Base-by-base conservation (phyloP, 2,113 vertebrate species). In the Pelmatolapia mariae region DNA sequence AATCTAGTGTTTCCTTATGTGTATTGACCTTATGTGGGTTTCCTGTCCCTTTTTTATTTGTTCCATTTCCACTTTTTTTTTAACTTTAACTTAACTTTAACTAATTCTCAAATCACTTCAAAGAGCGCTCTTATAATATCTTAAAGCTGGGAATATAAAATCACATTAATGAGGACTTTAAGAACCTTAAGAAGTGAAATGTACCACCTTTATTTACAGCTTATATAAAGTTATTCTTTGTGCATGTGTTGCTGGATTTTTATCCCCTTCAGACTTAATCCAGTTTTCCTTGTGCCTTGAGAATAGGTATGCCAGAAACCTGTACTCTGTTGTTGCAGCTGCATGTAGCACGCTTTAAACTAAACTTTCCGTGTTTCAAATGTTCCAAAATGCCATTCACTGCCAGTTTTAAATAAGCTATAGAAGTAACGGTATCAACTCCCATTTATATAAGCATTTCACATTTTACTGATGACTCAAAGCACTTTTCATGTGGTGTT, bases 51-150 rank as follows among this genome's bases (percentile, higher is more conserved):
- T 82, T 66, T 50, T 82, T 52, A 7, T 82, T 66, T 66, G 5
- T 82, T 82, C 40, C 43, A 82, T 66, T 66, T 66, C 40, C 16
- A 29, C 15, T 31, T 76, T 19, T 5, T 3, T 24, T 31, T 66
- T 16, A 1, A 73, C 68, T 43, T 81, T 45, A 31, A 59, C 38
- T 45, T 45, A 13, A 66, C 33, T 13, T 66, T 66, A 22, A 38
- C 24, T 10, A 40, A 73, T 73, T 73, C 15, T 47, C 22, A 79
- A 31, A 79, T n/a, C 24, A 81, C 13, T 5, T 83, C 40, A 26
- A 45, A 45, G 40, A 45, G 6, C 0, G 4, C 43, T 1, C 24
- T 29, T 76, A 19, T 76, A 31, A 31, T 13, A 50, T 52, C 4
- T 31, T 12, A 78, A 31, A 78, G 26, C 71, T 78, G 4, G 7